phyloP scores from a whole-genome alignment of 2,113 vertebrate species.

The Percopsis transmontana region DNA sequence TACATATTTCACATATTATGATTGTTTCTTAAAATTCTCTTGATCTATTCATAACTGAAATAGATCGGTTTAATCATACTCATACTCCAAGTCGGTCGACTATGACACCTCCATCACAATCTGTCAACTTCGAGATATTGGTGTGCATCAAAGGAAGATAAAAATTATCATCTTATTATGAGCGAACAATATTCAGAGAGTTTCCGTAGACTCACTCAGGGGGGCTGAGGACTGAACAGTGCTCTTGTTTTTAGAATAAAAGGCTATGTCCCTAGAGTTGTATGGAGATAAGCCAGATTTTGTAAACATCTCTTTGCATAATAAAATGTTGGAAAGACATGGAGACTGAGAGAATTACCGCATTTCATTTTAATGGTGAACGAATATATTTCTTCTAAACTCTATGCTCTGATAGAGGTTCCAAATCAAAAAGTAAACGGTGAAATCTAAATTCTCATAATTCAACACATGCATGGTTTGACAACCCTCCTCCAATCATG shows the following conservation, averaged over 20 bases:
- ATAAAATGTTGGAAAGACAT: slow-evolving; percentile 43
- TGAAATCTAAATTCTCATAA: background rate
- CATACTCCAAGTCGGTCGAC: slow-evolving; percentile 19
- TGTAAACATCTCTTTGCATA: slow-evolving; percentile 69
- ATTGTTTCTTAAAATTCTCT: slow-evolving; percentile 20
- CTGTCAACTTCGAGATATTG: slow-evolving; percentile 39
- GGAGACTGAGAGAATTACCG: slow-evolving; percentile 18
- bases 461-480: no score
- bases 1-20: background rate
- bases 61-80: slow-evolving; percentile 35
- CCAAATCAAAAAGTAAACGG: background rate
- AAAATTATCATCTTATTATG: slow-evolving; percentile 65
- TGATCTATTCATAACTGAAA: slow-evolving; percentile 39
- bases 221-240: slow-evolving; percentile 49
- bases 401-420: background rate
- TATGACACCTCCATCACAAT: slow-evolving; percentile 17
- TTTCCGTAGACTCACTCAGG: slow-evolving; percentile 45
- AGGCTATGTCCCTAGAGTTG: slow-evolving; percentile 50
- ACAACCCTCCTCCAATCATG: background rate
- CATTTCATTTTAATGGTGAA: background rate
- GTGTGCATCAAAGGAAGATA: slow-evolving; percentile 42
- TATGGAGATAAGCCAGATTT: slow-evolving; percentile 62
- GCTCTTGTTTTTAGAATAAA: slow-evolving; percentile 49
- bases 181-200: slow-evolving; percentile 56
- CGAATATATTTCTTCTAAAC: slow-evolving; percentile 8